Conservation (phyloP, 2,113 vertebrate species). For the Heliornis fulica region DNA sequence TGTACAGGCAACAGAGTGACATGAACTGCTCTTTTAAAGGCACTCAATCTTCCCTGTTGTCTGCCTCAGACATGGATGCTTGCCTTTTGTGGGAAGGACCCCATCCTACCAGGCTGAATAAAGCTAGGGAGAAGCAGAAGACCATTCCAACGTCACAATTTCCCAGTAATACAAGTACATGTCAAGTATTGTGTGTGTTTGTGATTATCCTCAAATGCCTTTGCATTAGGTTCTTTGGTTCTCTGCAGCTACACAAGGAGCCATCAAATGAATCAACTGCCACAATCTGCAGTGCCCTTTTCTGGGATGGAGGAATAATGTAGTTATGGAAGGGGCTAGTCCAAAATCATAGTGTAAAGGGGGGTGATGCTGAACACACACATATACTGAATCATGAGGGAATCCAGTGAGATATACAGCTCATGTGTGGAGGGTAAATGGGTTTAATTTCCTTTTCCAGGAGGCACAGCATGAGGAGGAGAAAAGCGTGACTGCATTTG, state of each 20-base stretch:
- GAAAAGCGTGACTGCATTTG: background rate
- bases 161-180: background rate
- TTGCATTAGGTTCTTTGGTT: background rate
- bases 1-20: background rate
- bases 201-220: background rate
- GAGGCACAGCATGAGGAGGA: background rate
- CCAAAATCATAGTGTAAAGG: background rate
- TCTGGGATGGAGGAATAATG: background rate
- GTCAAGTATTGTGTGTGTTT: background rate
- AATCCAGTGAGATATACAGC: background rate
- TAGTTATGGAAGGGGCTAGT: background rate
- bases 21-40: background rate
- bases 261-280: background rate
- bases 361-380: background rate
- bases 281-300: background rate
- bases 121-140: background rate
- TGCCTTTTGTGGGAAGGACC: background rate
- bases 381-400: background rate
- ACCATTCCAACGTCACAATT: background rate
- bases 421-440: background rate
- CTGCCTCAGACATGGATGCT: background rate
- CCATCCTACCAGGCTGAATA: accelerated
- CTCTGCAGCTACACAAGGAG: background rate
- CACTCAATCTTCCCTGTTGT: background rate
- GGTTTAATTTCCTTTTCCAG: background rate